Percentiles rank a stretch among this genome's conserved stretches.
These are phyloP conservation scores for Ligdia adustata DNA, from an alignment of 2,888 invertebrate species.

Conservation along the genomic window DNA sequence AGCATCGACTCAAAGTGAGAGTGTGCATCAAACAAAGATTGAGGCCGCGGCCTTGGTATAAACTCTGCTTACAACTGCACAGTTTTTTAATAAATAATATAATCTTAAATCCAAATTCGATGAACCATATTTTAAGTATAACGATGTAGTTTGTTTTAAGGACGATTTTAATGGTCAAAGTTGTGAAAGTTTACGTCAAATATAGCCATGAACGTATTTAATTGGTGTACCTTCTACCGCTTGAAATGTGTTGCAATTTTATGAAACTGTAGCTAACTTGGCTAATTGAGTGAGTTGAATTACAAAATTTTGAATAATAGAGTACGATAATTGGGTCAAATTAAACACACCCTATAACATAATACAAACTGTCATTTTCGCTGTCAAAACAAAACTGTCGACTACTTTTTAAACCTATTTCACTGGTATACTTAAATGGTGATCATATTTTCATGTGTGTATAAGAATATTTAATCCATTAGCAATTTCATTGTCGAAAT, in stretches of 20 bases:
- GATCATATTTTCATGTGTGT: too few relatives aligned
- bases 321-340: too few relatives aligned
- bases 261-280: neutral
- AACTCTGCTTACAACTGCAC: constrained; percentile 32
- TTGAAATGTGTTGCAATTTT: neutral
- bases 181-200: constrained; percentile 7
- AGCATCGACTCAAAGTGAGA: constrained; percentile 38
- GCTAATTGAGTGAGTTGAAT: neutral
- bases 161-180: constrained; percentile 12
- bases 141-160: constrained; percentile 18
- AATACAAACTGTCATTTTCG: too few relatives aligned
- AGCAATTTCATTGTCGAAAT: too few relatives aligned
- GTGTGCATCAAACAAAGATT: constrained; percentile 38
- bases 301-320: neutral
- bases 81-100: constrained; percentile 33
- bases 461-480: too few relatives aligned
- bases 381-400: too few relatives aligned
- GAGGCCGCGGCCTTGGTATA: constrained; percentile 42
- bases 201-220: constrained; percentile 1
- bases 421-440: too few relatives aligned
- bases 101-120: constrained; percentile 26
- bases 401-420: too few relatives aligned
- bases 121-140: constrained; percentile 17
- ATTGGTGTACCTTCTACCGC: neutral
- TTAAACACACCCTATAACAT: too few relatives aligned